Evolutionary conservation across 2,888 invertebrate genomes (phyloP), one percentile per base, ranked within the genome.

Genomic region (Sericinus montela): DNA sequence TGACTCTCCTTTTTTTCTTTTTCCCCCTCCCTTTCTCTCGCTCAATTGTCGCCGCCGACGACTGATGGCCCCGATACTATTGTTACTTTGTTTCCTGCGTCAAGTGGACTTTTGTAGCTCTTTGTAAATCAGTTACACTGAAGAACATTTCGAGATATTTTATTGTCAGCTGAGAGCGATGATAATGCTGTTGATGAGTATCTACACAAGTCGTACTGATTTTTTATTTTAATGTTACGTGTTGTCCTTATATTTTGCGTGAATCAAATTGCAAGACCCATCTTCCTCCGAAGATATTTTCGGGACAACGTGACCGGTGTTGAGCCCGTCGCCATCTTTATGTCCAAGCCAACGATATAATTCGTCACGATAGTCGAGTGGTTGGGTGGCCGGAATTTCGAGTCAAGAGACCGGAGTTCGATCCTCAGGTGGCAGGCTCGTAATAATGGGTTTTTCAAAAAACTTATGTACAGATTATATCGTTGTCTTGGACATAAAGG

Each of bases 51-150:
- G 50, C 52, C 57, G 57, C 63, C 56, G 56, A 63, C 63, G 61
- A 59, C 72, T 67, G 76, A 76, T 78, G 62, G 47, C 50, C 45
- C 62, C 58, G 70, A 70, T 68, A 70, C 58, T 54, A 63, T 62
- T 63, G 64, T 64, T 56, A 51, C 59, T 56, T 57, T 61, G 41
- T 48, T 41, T 28, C 14, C 29, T 32, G 25, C 14, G 23, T 41
- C 47, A 30, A 54, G 52, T 50, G 45, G 48, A 48, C 42, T 43
- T 48, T 43, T 42, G 43, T 48, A 43, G 37, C 43, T 25, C 37
- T 48, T 48, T 43, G 45, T 45, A 52, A 44, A 47, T 49, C 49
- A 49, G 44, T 54, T 45, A 45, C 39, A 45, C 41, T 28, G 39
- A 35, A 45, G 45, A 13, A 40, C 32, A 4, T 36, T 48, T 37